Conservation (phyloP, 2,888 invertebrate species). For the Cerastis rubricosa region DNA sequence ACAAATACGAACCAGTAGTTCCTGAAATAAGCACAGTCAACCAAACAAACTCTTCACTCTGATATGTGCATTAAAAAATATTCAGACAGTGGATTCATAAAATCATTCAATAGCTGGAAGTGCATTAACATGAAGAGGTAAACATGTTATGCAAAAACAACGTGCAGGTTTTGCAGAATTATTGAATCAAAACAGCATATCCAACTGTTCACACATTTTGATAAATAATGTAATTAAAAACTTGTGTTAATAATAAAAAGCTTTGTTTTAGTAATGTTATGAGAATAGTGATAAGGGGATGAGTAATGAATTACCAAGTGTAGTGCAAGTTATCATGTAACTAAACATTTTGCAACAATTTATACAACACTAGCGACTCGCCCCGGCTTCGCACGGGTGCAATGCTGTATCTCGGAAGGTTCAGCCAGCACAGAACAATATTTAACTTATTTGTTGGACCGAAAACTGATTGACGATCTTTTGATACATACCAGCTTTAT, state of each 20-base stretch:
- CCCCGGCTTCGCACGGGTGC: too few relatives aligned
- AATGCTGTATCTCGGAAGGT: too few relatives aligned
- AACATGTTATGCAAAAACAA: slow-evolving; percentile 14
- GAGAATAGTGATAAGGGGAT: slow-evolving; percentile 38
- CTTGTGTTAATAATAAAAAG: not conserved
- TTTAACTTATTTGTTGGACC: not conserved
- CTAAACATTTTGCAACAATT: slow-evolving; percentile 26
- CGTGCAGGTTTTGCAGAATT: not conserved
- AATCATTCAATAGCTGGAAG: not conserved
- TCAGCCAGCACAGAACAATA: too few relatives aligned
- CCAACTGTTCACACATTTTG: slow-evolving; percentile 1
- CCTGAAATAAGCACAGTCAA: too few relatives aligned
- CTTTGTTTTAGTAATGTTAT: not conserved
- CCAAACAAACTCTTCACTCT: too few relatives aligned
- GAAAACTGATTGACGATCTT: too few relatives aligned
- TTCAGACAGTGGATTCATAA: not conserved
- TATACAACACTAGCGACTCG: too few relatives aligned
- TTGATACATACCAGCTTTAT: slow-evolving; percentile 81
- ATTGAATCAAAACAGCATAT: not conserved
- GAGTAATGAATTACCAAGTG: slow-evolving; percentile 14
- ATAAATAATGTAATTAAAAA: not conserved
- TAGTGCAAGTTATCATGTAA: slow-evolving; percentile 26
- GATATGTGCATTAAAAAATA: not conserved
- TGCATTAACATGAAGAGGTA: not conserved
- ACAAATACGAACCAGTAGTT: too few relatives aligned